Evolutionary conservation across 2,888 invertebrate species (phyloP), one percentile per base, ranked within the genome.

Genomic region (Vesta saturnalis): DNA sequence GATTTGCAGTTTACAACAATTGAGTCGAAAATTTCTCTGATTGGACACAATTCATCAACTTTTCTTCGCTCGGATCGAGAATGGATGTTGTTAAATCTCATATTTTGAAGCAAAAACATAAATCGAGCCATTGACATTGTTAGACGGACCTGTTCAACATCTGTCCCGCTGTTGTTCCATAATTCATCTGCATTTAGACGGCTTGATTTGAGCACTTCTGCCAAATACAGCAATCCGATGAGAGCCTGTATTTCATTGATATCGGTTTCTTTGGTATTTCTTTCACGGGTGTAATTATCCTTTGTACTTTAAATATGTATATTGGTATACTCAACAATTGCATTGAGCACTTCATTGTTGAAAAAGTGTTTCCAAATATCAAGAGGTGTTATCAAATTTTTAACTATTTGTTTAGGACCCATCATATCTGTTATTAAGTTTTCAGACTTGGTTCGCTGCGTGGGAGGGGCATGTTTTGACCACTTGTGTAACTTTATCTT

Each of bases 1-100:
- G 46, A 47, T 69, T 72, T 69, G 63, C 70, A 75, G 10, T 74
- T 70, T 52, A 67, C 61, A 21, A 71, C 72, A 73, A 76, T 73
- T 22, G 39, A 62, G 46, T 74, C 70, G 73, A 74, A 71, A 52
- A 73, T 55, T 46, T 59, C 46, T 64, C 71, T 68, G 2, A 69
- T 74, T 47, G 72, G 63, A 18, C 23, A 12, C 6, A 58, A 15
- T 58, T 58, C 39, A 15, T 58, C 58, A 10, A 65, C 19, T 21
- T 65, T 14, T 49, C 55, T 54, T 54, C 64, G 55, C 19, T 68
- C 66, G 12, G 10, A 56, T 16, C 67, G 64, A 52, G 67, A 59
- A 56, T 58, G 21, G 19, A 54, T 18, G 57, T 72, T 62, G 64
- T 72, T 67, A 72, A 70, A 70, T 49, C 69, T 43, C 30, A 71